Base-by-base conservation (phyloP, 2,888 invertebrate species). In the Tetramorium bicarinatum region DNA sequence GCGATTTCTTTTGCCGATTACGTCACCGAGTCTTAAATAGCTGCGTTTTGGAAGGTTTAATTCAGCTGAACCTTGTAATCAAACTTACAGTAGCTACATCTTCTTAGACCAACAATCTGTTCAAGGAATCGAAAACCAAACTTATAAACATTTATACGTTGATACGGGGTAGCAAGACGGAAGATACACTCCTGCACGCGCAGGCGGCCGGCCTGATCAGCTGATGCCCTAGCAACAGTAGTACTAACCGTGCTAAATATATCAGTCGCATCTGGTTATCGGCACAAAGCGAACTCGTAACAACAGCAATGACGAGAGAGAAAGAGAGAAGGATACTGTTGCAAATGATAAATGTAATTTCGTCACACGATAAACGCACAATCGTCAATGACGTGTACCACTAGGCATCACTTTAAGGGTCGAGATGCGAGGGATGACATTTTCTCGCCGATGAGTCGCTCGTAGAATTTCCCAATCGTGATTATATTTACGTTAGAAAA, bases 221-320 rank as follows among this genome's bases (percentile, higher is more conserved):
- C 94, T 94, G 94, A 94, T 94, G 92, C 94, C 94, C 91, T 94
- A 94, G 94, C 94, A 94, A 94, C 94, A 94, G 92, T 92, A 85
- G 90, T 94, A 94, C 91, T 93, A 94, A 89, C 93, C 92, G 82
- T 64, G 69, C 91, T 91, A 89, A 90, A 89, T 88, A 90, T 89
- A 91, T 90, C 89, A 82, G 83, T 66, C 76, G 74, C 82, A 85
- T 85, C 82, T 84, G 85, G 85, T 89, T 86, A 84, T 83, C 84
- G 72, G 79, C 15, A 64, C 84, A 82, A 83, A 83, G 87, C 76
- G 47, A 71, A 62, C 66, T 67, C 64, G 84, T 72, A 84, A 87
- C 61, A 69, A 41, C 54, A 25, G 18, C 56, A 21, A 34, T 21
- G 29, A 34, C 56, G 47, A 56, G 21, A 56, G 34, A 67, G 52